phyloP scores from a whole-genome alignment of 2,797 vertebrate genomes.

The Myoxocephalus aenaeus region DNA sequence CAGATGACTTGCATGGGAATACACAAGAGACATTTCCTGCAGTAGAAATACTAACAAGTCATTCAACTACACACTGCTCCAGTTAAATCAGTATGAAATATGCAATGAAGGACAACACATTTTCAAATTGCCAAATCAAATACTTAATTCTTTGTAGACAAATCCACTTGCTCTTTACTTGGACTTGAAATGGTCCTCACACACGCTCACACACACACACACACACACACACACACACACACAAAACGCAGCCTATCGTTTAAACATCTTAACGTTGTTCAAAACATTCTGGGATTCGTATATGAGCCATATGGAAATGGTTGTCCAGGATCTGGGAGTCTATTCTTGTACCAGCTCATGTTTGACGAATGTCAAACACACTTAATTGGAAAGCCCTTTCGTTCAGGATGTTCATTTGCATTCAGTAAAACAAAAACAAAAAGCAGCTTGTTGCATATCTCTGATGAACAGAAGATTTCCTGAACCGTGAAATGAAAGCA shows the following conservation, averaged over 20 bases:
- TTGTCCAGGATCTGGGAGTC: slow-evolving; percentile 41
- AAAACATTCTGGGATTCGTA: slow-evolving; percentile 25
- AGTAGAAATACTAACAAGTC: background rate
- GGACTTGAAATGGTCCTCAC: background rate
- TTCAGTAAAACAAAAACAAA: slow-evolving; percentile 45
- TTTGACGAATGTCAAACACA: slow-evolving; percentile 63
- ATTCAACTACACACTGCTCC: too few species aligned
- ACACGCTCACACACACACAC: background rate
- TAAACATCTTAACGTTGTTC: slow-evolving; percentile 15
- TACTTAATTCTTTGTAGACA: too few species aligned
- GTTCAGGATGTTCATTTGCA: slow-evolving; percentile 49
- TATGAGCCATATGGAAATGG: slow-evolving; percentile 42
- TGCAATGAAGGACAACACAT: too few species aligned
- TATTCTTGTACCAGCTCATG: slow-evolving; percentile 27
- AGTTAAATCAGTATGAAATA: too few species aligned
- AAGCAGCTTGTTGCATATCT: slow-evolving; percentile 27
- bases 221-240: too few species aligned
- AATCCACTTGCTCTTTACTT: background rate
- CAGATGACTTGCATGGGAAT: background rate
- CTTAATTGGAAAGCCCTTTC: slow-evolving; percentile 56
- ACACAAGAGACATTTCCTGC: background rate
- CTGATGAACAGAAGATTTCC: slow-evolving; percentile 28
- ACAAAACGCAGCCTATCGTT: background rate
- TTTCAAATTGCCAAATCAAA: too few species aligned
- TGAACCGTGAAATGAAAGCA: slow-evolving; percentile 31